Conservation (phyloP, 2,797 vertebrate species). For the Erethizon dorsatum region DNA sequence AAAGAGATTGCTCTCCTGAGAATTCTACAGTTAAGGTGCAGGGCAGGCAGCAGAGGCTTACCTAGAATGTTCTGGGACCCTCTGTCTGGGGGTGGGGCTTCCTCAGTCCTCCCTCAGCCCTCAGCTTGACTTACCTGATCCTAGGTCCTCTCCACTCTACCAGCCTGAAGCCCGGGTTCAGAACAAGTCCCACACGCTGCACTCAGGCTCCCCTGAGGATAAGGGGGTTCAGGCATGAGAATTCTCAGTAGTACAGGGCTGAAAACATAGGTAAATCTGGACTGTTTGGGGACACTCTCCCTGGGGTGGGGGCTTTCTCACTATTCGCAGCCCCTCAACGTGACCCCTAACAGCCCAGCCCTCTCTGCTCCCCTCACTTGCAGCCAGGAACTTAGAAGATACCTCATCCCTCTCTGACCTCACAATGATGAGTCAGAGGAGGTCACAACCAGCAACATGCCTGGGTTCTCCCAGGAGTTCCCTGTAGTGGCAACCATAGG, state of each 20-base stretch:
- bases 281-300: background rate
- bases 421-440: background rate
- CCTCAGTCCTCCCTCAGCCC: background rate
- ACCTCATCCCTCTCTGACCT: background rate
- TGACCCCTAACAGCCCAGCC: background rate
- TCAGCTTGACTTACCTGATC: background rate
- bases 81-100: background rate
- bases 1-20: too few relatives aligned
- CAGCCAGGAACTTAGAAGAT: background rate
- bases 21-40: background rate
- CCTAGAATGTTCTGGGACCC: background rate
- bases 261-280: background rate
- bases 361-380: background rate
- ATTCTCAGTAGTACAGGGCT: background rate
- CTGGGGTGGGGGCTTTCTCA: background rate
- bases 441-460: background rate
- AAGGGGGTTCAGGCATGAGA: too few relatives aligned
- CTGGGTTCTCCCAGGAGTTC: background rate
- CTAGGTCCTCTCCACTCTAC: background rate
- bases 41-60: background rate
- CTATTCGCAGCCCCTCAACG: background rate
- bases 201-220: too few relatives aligned
- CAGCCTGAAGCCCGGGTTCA: background rate
- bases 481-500: background rate
- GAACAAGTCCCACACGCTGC: background rate